phyloP scores from a whole-genome alignment of 1,140 invertebrate genomes.

The Gonatopus flavifemur region DNA sequence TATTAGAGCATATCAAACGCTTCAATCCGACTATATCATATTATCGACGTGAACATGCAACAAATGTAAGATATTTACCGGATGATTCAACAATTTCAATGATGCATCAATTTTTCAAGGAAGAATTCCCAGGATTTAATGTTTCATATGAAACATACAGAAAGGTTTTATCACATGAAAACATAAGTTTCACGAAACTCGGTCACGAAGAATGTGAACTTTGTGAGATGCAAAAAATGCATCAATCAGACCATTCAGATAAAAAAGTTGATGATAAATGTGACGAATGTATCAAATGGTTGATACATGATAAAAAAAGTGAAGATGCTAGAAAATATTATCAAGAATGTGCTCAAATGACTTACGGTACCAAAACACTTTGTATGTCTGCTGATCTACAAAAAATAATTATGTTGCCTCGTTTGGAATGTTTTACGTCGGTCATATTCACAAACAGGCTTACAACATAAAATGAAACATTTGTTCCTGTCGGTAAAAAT shows the following conservation, averaged over 20 bases:
- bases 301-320: conserved; percentile 10
- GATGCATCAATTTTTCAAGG: conserved; percentile 35
- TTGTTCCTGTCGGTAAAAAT: conserved; percentile 19
- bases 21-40: conserved; percentile 35
- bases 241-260: conserved; percentile 14
- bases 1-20: conserved; percentile 27
- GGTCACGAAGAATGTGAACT: conserved; percentile 38
- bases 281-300: conserved; percentile 14
- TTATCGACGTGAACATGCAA: conserved; percentile 38
- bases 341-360: conserved; percentile 2
- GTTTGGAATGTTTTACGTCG: conserved; percentile 32
- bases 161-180: conserved; percentile 15
- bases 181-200: conserved; percentile 31
- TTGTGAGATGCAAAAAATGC: conserved; percentile 28
- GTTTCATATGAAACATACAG: conserved; percentile 21
- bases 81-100: conserved; percentile 29
- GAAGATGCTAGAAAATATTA: conserved; percentile 13
- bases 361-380: background rate
- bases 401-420: conserved; percentile 42
- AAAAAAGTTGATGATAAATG: conserved; percentile 12
- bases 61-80: conserved; percentile 34
- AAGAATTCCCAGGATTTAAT: conserved; percentile 24
- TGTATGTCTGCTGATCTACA: conserved; percentile 25
- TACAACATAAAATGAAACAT: conserved; percentile 19
- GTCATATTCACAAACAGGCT: conserved; percentile 20